Conservation (phyloP, 2,113 vertebrate species). For the Lipophrys pholis region DNA sequence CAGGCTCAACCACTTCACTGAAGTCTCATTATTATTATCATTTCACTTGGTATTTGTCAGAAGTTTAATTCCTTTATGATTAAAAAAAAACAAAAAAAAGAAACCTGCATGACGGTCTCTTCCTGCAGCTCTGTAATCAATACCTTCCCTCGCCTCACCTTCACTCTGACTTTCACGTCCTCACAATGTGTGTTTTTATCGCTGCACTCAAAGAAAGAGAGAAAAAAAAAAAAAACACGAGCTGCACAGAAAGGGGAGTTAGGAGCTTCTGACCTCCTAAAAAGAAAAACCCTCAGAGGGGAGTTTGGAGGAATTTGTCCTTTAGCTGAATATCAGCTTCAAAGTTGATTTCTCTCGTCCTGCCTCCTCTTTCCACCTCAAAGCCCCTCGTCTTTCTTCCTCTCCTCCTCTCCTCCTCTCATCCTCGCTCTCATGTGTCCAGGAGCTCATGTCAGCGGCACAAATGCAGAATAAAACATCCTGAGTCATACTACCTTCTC, state of each 20-base stretch:
- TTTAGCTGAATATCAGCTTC: slow-evolving; percentile 23
- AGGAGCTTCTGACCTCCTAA: neutral
- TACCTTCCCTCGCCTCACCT: neutral
- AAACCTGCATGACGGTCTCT: neutral
- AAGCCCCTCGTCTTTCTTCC: neutral
- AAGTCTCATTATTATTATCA: no score
- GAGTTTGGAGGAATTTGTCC: slow-evolving; percentile 10
- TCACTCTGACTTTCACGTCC: neutral
- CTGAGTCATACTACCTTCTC: neutral
- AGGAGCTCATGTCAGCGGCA: slow-evolving; percentile 7
- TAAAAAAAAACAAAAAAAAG: no score
- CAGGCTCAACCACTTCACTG: no score
- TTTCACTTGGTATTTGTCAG: no score
- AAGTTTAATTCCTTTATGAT: no score
- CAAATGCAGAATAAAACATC: slow-evolving; percentile 1
- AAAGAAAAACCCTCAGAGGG: neutral
- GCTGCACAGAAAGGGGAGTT: neutral
- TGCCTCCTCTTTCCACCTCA: slow-evolving; percentile 32
- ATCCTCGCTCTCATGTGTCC: neutral
- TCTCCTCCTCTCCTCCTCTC: neutral
- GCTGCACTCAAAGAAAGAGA: neutral
- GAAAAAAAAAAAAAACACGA: neutral
- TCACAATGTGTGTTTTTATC: neutral
- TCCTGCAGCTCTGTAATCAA: no score
- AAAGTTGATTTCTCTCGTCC: slow-evolving; percentile 26